Base-by-base conservation (phyloP, 2,797 vertebrate genomes). In the Premnoplex brunnescens region DNA sequence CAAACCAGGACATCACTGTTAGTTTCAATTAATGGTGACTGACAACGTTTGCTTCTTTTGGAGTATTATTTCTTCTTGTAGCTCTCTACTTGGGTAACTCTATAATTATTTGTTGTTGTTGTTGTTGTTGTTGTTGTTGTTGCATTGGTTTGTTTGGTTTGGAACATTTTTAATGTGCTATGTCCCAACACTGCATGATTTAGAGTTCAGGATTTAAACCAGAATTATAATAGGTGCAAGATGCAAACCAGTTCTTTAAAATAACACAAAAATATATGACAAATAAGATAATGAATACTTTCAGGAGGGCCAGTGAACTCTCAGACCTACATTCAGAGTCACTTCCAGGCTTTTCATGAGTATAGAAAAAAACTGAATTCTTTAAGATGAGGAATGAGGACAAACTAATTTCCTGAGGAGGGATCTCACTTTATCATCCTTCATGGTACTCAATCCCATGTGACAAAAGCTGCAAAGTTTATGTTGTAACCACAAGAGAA, bases 31-130 rank as follows among this genome's bases (percentile, higher is more conserved):
- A 54, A 77, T 14, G 19, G 17, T 0, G 4, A 49, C 18, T 34
- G 9, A 51, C 2, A 66, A 4, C 10, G 4, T 62, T 37, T 62
- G 30, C 24, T 73, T 76, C 24, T 63, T 16, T 28, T 7, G 5
- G 6, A 7, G 6, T 9, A 64, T 5, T 19, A 51, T 59, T 69
- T 87, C 20, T 81, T 67, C 56, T 49, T 71, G 6, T 24, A 75
- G 5, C 2, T 67, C 19, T 43, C 9, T 32, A 32, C 0, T 0
- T 43, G n/a, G 16, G 3, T 2, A 84, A 19, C 12, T 26, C 12
- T 9, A 2, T 8, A 22, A 12, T n/a, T n/a, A 39, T 39, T 39
- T 39, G 39, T 67, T 51, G 16, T 10, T 4, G 8, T 8, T 48
- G 11, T 43, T 43, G 41, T 18, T 43, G 43, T 44, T 44, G 43